Conservation (phyloP, 2,113 vertebrate species). For the Podocnemis expansa region DNA sequence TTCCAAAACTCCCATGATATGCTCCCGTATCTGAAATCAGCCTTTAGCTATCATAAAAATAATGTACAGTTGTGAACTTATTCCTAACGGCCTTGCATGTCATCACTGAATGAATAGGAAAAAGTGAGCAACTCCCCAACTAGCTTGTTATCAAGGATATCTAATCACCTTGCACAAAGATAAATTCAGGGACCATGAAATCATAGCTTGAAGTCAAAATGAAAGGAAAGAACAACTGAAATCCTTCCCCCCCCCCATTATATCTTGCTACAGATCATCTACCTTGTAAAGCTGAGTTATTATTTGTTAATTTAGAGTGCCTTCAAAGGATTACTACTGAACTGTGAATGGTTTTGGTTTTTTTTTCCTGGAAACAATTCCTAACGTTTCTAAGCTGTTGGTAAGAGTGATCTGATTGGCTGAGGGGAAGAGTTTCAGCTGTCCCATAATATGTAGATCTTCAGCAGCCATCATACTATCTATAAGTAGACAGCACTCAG, state of each 20-base stretch:
- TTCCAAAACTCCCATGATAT: fast-evolving
- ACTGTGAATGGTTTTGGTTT: background rate
- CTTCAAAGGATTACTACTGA: fast-evolving
- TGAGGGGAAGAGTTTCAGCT: background rate
- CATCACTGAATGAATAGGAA: background rate
- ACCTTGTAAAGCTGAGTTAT: background rate
- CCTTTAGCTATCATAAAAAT: background rate
- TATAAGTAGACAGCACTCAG: background rate
- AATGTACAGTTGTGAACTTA: background rate
- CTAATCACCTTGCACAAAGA: background rate
- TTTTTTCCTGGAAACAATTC: background rate
- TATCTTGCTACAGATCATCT: background rate
- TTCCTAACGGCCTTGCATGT: background rate
- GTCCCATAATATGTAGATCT: background rate
- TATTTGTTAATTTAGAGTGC: conserved; percentile 10
- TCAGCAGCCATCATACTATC: background rate
- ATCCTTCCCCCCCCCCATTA: background rate
- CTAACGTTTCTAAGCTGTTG: fast-evolving
- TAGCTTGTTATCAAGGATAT: background rate
- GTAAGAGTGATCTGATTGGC: background rate
- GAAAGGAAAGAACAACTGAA: background rate
- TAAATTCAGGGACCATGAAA: background rate
- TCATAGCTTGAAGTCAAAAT: conserved; percentile 5
- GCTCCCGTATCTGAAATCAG: background rate
- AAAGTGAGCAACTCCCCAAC: background rate